These are phyloP conservation scores for Cylindroiulus punctatus DNA, from an alignment of 2,888 invertebrate species.

Conservation along the genomic window DNA sequence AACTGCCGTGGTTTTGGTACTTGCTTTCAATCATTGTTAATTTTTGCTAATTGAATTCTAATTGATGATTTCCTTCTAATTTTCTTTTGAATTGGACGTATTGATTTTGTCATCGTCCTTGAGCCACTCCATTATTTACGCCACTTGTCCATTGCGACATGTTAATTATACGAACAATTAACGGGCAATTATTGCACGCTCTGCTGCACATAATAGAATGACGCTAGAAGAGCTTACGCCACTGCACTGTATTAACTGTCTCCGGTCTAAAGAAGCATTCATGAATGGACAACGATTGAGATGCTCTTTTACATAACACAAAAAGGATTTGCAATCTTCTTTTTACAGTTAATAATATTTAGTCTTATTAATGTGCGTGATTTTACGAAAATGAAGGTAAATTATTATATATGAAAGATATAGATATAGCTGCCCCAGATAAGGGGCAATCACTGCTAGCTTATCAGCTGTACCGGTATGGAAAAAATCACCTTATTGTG, in stretches of 20 bases:
- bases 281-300: not conserved
- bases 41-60: not conserved
- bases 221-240: not conserved
- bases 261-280: not conserved
- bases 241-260: not conserved
- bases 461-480: no score
- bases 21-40: not conserved
- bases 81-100: constrained; percentile 36
- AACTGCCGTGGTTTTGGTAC: not conserved
- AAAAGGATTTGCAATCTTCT: not conserved
- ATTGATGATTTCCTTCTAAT: constrained; percentile 40
- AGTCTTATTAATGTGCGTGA: not conserved
- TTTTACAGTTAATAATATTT: not conserved
- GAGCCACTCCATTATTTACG: constrained; percentile 50
- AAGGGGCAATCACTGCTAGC: not conserved
- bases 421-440: not conserved
- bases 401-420: not conserved
- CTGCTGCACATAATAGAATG: not conserved
- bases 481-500: no score
- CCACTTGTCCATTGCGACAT: constrained; percentile 52
- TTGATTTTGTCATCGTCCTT: constrained; percentile 33
- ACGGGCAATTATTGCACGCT: constrained; percentile 34
- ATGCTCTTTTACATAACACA: not conserved
- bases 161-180: constrained; percentile 54
- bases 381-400: not conserved